phyloP scores from a whole-genome alignment of 2,888 invertebrate species.

The Drosophila austrosaltans region DNA sequence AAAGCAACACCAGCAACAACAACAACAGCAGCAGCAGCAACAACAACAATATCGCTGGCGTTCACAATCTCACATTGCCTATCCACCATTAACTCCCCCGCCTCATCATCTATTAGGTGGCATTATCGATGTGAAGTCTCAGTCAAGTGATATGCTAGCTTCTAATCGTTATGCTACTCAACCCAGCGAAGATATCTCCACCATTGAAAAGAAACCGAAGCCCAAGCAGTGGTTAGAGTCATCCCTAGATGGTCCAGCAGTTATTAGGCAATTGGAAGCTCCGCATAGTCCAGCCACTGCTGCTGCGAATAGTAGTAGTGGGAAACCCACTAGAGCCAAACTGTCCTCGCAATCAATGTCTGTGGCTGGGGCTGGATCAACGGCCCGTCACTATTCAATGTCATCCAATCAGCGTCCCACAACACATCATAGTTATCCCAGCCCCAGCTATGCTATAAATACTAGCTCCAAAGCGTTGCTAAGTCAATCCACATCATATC shows the following conservation, averaged over 20 bases:
- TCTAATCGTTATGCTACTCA: constrained; percentile 58
- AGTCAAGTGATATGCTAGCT: constrained; percentile 80
- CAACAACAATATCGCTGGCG: constrained; percentile 76
- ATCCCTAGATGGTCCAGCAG: constrained; percentile 81
- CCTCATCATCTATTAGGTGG: constrained; percentile 32
- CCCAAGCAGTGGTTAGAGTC: constrained; percentile 83
- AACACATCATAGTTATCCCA: constrained; percentile 43
- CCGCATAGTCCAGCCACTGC: constrained; percentile 46
- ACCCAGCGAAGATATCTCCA: constrained; percentile 80
- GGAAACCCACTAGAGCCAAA: constrained; percentile 67
- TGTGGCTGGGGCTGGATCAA: constrained; percentile 52
- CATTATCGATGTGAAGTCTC: constrained; percentile 67
- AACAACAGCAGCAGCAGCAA: constrained; percentile 60
- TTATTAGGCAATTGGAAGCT: constrained; percentile 69
- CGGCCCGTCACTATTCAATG: constrained; percentile 68
- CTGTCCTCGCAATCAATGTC: constrained; percentile 83
- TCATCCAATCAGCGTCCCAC: constrained; percentile 61
- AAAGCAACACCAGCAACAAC: constrained; percentile 60
- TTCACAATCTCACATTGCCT: constrained; percentile 72
- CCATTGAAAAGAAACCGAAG: constrained; percentile 80
- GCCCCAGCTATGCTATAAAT: constrained; percentile 44
- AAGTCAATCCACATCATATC: constrained; percentile 82
- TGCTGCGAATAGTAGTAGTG: constrained; percentile 45
- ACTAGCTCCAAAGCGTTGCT: constrained; percentile 67
- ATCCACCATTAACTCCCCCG: constrained; percentile 61